Conservation (phyloP, 2,113 vertebrate species). For the Amphiprion percula region DNA sequence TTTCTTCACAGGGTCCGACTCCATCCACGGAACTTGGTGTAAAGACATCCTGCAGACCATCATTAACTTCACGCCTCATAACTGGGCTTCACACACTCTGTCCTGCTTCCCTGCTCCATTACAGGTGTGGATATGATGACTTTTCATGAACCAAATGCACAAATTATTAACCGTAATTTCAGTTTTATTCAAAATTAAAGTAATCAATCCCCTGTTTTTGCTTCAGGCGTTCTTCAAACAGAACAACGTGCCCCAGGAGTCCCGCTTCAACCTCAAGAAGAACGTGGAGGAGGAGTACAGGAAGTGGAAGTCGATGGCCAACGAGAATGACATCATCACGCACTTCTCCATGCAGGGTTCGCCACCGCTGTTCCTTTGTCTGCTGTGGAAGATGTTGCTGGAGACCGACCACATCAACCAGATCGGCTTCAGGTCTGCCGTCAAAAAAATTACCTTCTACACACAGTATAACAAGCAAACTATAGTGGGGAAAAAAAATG, state of each 20-base stretch:
- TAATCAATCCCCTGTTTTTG: not conserved
- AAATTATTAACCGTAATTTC: not conserved
- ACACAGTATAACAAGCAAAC: not conserved
- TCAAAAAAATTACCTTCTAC: not conserved
- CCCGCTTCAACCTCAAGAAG: slow-evolving; percentile 98
- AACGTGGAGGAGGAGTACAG: slow-evolving; percentile 99
- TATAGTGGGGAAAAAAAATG: too few species aligned
- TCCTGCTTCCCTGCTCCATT: slow-evolving; percentile 97
- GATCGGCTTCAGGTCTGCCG: slow-evolving; percentile 92
- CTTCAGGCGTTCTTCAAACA: slow-evolving; percentile 98
- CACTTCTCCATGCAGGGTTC: slow-evolving; percentile 96
- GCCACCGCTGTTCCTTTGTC: slow-evolving; percentile 95
- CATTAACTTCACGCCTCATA: slow-evolving; percentile 98
- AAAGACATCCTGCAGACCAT: slow-evolving; percentile 99
- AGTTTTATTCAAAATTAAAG: not conserved
- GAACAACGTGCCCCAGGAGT: slow-evolving; percentile 98
- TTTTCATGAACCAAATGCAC: not conserved
- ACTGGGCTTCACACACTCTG: slow-evolving; percentile 98
- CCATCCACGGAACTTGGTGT: slow-evolving; percentile 99
- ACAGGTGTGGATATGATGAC: slow-evolving; percentile 85
- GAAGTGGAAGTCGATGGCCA: slow-evolving; percentile 99
- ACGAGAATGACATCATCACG: slow-evolving; percentile 96
- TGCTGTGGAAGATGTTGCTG: slow-evolving; percentile 99
- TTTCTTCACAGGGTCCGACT: slow-evolving; percentile 98
- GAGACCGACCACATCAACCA: slow-evolving; percentile 99